Conservation (phyloP, 1,140 invertebrate genomes). For the Melanaphis sacchari region DNA sequence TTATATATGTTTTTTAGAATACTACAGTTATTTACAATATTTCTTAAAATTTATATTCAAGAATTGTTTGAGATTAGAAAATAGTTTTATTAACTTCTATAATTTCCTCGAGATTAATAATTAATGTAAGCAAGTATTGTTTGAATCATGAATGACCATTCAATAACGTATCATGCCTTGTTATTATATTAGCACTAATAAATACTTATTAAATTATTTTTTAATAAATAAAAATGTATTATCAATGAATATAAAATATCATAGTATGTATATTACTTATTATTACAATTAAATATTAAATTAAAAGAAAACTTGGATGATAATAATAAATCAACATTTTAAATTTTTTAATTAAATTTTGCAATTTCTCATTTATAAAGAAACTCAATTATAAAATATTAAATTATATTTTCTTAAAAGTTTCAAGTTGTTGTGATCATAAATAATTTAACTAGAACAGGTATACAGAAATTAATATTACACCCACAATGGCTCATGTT, state of each 20-base stretch:
- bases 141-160: not conserved
- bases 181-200: not conserved
- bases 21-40: not conserved
- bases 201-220: not conserved
- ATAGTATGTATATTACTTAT: not conserved
- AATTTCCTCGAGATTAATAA: not conserved
- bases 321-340: not conserved
- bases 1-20: not conserved
- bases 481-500: not conserved
- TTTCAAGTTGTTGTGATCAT: not conserved
- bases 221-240: not conserved
- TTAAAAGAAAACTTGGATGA: not conserved
- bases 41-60: not conserved
- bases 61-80: not conserved
- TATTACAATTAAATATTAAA: not conserved
- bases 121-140: not conserved
- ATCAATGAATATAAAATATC: not conserved
- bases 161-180: not conserved
- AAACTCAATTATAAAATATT: conserved; percentile 18
- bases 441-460: not conserved
- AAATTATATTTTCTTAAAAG: not conserved
- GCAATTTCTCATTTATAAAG: not conserved
- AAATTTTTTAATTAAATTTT: not conserved
- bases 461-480: not conserved
- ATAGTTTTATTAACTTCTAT: not conserved